Conservation (phyloP, 1,140 invertebrate genomes). For the Achatina immaculata region DNA sequence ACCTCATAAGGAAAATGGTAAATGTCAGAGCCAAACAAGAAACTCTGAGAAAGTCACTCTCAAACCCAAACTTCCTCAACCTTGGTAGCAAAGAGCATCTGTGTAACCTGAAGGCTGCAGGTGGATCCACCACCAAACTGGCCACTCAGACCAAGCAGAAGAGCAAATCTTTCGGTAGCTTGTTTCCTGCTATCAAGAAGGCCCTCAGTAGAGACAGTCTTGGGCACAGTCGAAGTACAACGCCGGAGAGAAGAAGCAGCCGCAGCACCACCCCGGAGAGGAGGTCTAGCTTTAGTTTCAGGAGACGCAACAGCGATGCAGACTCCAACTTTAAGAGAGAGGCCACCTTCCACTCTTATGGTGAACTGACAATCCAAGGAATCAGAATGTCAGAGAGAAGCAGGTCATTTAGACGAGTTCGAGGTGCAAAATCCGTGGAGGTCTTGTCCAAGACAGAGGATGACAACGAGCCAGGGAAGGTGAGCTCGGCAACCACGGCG, state of each 20-base stretch:
- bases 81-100: slow-evolving; percentile 57
- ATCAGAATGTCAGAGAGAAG: slow-evolving; percentile 56
- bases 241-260: slow-evolving; percentile 21
- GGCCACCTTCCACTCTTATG: slow-evolving; percentile 46
- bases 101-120: slow-evolving; percentile 32
- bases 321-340: slow-evolving; percentile 39
- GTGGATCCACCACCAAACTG: slow-evolving; percentile 40
- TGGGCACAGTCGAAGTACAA: slow-evolving; percentile 8
- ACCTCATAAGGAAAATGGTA: slow-evolving; percentile 53
- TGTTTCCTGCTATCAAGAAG: slow-evolving; percentile 50
- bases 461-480: background rate
- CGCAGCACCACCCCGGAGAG: slow-evolving; percentile 33
- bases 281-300: background rate
- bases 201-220: slow-evolving; percentile 42
- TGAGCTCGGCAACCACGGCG: slow-evolving; percentile 2
- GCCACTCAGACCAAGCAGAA: slow-evolving; percentile 38
- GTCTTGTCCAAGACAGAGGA: background rate
- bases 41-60: slow-evolving; percentile 57
- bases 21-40: slow-evolving; percentile 47
- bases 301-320: slow-evolving; percentile 35
- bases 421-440: slow-evolving; percentile 36
- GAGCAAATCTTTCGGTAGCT: slow-evolving; percentile 56
- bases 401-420: slow-evolving; percentile 55
- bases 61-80: slow-evolving; percentile 66
- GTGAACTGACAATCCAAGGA: slow-evolving; percentile 52